Evolutionary conservation across 2,113 vertebrate genomes (phyloP).

Genomic region (Bos taurus): DNA sequence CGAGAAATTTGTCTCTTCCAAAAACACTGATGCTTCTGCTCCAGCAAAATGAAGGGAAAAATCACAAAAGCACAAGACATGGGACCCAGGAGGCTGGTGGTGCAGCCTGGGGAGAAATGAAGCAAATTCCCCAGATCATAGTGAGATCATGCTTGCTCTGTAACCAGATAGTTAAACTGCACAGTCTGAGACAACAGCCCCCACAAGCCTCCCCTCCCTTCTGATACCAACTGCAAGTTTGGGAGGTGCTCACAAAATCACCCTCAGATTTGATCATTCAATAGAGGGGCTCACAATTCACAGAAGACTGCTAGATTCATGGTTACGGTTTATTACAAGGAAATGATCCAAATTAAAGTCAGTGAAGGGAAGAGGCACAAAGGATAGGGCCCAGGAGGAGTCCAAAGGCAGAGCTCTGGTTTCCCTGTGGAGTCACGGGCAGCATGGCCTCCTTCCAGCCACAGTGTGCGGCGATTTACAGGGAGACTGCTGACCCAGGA

Average conservation of each 20-base stretch:
- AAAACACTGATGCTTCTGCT: neutral
- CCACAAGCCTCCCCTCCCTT: neutral
- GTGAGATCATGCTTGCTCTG: neutral
- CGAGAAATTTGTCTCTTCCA: neutral
- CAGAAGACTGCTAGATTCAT: neutral
- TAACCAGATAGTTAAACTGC: neutral
- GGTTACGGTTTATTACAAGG: neutral
- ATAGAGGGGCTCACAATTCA: neutral
- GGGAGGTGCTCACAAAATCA: neutral
- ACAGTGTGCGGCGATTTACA: too few species aligned
- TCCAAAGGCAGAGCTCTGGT: neutral
- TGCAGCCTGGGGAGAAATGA: neutral
- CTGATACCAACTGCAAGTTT: neutral
- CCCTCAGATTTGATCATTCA: neutral
- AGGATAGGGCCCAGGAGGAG: neutral
- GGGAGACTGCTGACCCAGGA: neutral
- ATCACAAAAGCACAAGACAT: neutral
- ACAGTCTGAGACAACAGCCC: neutral
- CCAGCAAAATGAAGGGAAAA: neutral
- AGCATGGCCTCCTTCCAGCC: neutral
- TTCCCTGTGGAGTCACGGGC: too few species aligned
- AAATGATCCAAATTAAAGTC: neutral
- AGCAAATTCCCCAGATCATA: neutral
- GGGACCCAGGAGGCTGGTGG: neutral
- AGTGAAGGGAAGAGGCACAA: neutral